phyloP scores from a whole-genome alignment of 1,140 invertebrate species.

The Tetramorium alpestre region DNA sequence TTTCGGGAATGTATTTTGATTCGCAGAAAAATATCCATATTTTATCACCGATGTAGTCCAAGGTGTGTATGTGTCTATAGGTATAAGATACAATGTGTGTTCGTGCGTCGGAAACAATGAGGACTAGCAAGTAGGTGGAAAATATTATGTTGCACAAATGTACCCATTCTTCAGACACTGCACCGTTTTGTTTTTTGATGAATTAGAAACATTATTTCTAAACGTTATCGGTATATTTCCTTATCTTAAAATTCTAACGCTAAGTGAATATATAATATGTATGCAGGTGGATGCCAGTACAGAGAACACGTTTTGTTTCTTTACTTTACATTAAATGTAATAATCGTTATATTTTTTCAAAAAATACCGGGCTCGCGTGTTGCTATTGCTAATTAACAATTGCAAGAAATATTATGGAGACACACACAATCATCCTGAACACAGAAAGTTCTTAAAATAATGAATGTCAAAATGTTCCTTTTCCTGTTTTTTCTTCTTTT shows the following conservation, averaged over 20 bases:
- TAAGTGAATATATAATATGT: slow-evolving; percentile 65
- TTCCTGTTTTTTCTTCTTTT: slow-evolving; percentile 32
- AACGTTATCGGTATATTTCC: slow-evolving; percentile 67
- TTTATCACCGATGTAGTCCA: slow-evolving; percentile 62
- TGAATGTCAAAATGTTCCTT: slow-evolving; percentile 53
- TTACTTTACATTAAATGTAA: slow-evolving; percentile 42
- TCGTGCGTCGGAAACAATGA: slow-evolving; percentile 69
- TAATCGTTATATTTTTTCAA: slow-evolving; percentile 41
- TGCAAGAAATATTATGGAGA: slow-evolving; percentile 66
- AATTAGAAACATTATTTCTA: slow-evolving; percentile 76
- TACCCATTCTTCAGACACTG: slow-evolving; percentile 68
- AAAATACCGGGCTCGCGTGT: slow-evolving; percentile 42
- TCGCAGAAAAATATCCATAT: slow-evolving; percentile 76
- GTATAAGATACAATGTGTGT: slow-evolving; percentile 48
- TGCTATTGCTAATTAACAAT: slow-evolving; percentile 54
- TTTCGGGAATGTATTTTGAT: slow-evolving; percentile 78
- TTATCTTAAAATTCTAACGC: slow-evolving; percentile 68
- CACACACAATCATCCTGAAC: slow-evolving; percentile 70
- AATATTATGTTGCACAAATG: slow-evolving; percentile 56
- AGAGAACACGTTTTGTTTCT: slow-evolving; percentile 60
- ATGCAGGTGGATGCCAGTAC: slow-evolving; percentile 62
- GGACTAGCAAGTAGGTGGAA: slow-evolving; percentile 58
- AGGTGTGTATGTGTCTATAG: slow-evolving; percentile 60
- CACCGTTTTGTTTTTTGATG: slow-evolving; percentile 59
- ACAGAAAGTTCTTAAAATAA: slow-evolving; percentile 65